phyloP scores from a whole-genome alignment of 2,888 invertebrate genomes.

The Leptinotarsa juncta region DNA sequence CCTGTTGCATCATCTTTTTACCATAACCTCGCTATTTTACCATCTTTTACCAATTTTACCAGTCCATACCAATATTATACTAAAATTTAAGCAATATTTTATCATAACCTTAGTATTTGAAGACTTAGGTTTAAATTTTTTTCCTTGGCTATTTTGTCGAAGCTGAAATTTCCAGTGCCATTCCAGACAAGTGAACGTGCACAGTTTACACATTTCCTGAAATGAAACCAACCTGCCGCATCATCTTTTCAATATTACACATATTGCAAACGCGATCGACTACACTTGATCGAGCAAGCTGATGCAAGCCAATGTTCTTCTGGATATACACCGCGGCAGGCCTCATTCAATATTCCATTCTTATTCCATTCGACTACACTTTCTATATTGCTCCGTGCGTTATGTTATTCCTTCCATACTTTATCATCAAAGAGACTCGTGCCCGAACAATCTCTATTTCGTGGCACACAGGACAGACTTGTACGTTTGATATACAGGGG shows the following conservation, averaged over 20 bases:
- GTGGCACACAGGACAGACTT: slow-evolving; percentile 49
- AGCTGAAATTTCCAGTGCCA: neutral
- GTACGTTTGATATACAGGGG: neutral
- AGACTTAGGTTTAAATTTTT: too few relatives aligned
- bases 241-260: slow-evolving; percentile 39
- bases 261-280: slow-evolving; percentile 36
- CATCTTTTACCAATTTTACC: too few relatives aligned
- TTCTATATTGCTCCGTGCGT: slow-evolving; percentile 59
- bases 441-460: slow-evolving; percentile 58
- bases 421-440: slow-evolving; percentile 56
- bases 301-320: slow-evolving; percentile 28
- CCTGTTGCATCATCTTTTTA: slow-evolving; percentile 28
- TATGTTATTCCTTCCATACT: slow-evolving; percentile 58
- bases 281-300: slow-evolving; percentile 33
- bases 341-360: slow-evolving; percentile 58
- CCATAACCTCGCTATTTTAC: too few relatives aligned
- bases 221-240: slow-evolving; percentile 25
- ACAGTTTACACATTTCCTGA: slow-evolving; percentile 26
- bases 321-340: slow-evolving; percentile 24
- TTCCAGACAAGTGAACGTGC: neutral
- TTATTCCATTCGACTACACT: slow-evolving; percentile 60
- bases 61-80: too few relatives aligned
- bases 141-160: neutral
- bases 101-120: too few relatives aligned
- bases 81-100: too few relatives aligned